These are phyloP conservation scores for Psilanteris sp. DNA, from an alignment of 1,140 invertebrate species.

Conservation along the genomic window DNA sequence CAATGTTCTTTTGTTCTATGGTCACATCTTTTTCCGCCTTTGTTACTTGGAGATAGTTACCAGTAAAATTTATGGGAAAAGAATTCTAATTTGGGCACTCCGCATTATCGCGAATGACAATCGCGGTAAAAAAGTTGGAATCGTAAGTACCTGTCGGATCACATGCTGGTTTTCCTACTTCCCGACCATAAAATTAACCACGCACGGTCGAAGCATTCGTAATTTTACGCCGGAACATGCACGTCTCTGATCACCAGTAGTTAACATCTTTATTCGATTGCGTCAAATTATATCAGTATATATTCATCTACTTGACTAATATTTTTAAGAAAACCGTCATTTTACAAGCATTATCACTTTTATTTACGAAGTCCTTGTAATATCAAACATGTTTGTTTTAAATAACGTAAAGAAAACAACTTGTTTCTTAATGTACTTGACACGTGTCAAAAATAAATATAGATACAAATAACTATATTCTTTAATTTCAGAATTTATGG, in stretches of 20 bases:
- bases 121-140: constrained; percentile 37
- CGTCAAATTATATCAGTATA: constrained; percentile 24
- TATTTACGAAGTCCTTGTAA: constrained; percentile 26
- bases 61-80: constrained; percentile 38
- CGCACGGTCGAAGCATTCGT: constrained; percentile 31
- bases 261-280: constrained; percentile 51
- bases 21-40: constrained; percentile 17
- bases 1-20: constrained; percentile 28
- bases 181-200: constrained; percentile 24
- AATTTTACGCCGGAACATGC: constrained; percentile 38
- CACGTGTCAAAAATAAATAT: constrained; percentile 48
- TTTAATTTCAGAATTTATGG: too few relatives aligned
- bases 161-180: constrained; percentile 46
- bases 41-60: constrained; percentile 15
- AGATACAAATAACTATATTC: too few relatives aligned
- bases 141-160: constrained; percentile 14
- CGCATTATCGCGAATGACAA: constrained; percentile 48
- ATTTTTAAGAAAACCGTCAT: constrained; percentile 10
- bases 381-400: constrained; percentile 42
- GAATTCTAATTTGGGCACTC: constrained; percentile 30
- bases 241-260: constrained; percentile 9
- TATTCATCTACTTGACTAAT: constrained; percentile 9
- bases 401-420: constrained; percentile 36
- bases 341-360: constrained; percentile 33
- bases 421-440: constrained; percentile 26